Conservation (phyloP, 2,888 invertebrate genomes). For the Hyposoter didymator region DNA sequence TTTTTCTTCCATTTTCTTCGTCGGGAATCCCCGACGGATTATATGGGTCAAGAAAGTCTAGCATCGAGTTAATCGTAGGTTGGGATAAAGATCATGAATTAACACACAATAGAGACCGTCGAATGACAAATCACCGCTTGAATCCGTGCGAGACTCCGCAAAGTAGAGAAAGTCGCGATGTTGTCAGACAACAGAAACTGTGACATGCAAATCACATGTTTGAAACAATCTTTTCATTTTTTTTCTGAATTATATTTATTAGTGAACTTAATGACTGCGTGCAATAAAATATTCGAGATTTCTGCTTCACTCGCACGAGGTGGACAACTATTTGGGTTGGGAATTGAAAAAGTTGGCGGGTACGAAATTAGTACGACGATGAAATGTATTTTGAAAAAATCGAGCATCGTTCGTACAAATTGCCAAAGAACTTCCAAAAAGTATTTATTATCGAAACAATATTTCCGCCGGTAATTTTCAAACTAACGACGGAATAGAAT, state of each 20-base stretch:
- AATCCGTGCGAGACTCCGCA: constrained; percentile 7
- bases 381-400: neutral
- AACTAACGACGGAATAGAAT: neutral
- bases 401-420: neutral
- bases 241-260: neutral
- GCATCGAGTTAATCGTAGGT: constrained; percentile 2
- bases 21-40: neutral
- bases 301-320: neutral
- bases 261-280: neutral
- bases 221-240: neutral
- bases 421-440: neutral
- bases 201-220: constrained; percentile 46
- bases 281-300: neutral
- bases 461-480: neutral
- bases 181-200: constrained; percentile 51
- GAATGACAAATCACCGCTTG: constrained; percentile 39
- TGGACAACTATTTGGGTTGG: neutral
- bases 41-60: constrained; percentile 40
- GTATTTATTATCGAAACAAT: neutral
- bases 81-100: constrained; percentile 51
- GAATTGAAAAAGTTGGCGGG: neutral
- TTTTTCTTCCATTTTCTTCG: constrained; percentile 1
- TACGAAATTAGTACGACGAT: neutral
- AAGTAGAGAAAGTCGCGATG: constrained; percentile 63
- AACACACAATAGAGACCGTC: constrained; percentile 56